Evolutionary conservation across 2,797 vertebrate species (phyloP).

Genomic region (Enteromius treurensis): DNA sequence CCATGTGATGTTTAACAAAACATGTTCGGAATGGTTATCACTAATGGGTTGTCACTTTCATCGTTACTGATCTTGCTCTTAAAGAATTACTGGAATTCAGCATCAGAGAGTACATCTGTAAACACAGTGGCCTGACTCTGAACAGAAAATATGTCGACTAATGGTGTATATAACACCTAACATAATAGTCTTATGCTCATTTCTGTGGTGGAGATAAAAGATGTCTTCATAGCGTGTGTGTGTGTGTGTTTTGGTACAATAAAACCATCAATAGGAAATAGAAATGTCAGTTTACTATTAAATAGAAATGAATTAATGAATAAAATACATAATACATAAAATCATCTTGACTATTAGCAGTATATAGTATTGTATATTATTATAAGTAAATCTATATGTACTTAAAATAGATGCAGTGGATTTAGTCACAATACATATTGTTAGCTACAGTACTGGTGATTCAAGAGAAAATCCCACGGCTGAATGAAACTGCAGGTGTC

Average conservation of each 20-base stretch:
- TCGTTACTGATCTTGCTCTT: not conserved
- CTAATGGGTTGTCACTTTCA: not conserved
- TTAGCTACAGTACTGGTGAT: not conserved
- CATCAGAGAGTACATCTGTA: slow-evolving; percentile 9
- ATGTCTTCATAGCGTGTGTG: not conserved
- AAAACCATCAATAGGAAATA: not conserved
- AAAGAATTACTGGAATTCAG: slow-evolving; percentile 23
- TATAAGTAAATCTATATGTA: not conserved
- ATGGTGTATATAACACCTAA: not conserved
- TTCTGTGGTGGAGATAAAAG: not conserved
- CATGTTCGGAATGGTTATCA: not conserved
- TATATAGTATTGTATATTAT: not conserved
- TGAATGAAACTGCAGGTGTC: not conserved
- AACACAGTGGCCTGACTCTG: not conserved
- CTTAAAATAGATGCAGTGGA: not conserved
- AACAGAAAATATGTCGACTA: not conserved
- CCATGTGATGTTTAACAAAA: not conserved
- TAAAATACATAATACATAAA: too few relatives aligned
- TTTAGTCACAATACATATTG: not conserved
- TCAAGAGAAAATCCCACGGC: not conserved
- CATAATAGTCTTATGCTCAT: not conserved
- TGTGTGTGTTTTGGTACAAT: too few relatives aligned
- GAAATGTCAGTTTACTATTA: not conserved
- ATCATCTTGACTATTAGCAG: too few relatives aligned
- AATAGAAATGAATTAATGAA: not conserved